Base-by-base conservation (phyloP, 2,888 invertebrate genomes). In the Caenorhabditis panamensis region DNA sequence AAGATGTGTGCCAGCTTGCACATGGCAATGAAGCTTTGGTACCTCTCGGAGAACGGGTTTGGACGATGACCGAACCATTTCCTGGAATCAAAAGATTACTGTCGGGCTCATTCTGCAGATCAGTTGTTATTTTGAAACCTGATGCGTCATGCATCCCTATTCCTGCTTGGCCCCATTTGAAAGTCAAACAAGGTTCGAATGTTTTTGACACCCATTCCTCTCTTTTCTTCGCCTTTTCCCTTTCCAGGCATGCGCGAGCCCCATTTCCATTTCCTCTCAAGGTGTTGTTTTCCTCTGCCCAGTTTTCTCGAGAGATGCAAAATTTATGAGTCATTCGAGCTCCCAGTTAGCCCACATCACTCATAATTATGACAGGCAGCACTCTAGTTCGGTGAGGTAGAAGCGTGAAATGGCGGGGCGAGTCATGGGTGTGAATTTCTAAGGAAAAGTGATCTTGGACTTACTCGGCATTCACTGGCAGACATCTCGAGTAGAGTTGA, bases 401-500 rank as follows among this genome's bases (percentile, higher is more conserved):
- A n/a, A n/a, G n/a, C n/a, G n/a, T n/a, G n/a, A n/a, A n/a, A n/a
- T n/a, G n/a, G n/a, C n/a, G n/a, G n/a, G n/a, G n/a, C n/a, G n/a
- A n/a, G n/a, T n/a, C n/a, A n/a, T n/a, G n/a, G n/a, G n/a, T n/a
- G n/a, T n/a, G n/a, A n/a, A 49, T 44, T 20, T n/a, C n/a, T n/a
- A n/a, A n/a, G 16, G 26, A 41, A 63, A 31, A 9, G 31, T 31
- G 31, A 31, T 6, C 31, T 28, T 54, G 16, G n/a, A 68, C 78
- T 66, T 36, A 79, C 88, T 87, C 86, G 36, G 81, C 82, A 71
- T 82, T 88, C 1, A 88, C 85, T 8, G 86, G 84, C 31, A 88
- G 67, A 79, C 89, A 89, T 47, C 81, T 81, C 16, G 89, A 88
- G 58, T 87, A 89, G 41, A 89, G 68, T 68, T 89, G 89, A 2